Base-by-base conservation (phyloP, 2,888 invertebrate species). In the Scaptomyza reducta region DNA sequence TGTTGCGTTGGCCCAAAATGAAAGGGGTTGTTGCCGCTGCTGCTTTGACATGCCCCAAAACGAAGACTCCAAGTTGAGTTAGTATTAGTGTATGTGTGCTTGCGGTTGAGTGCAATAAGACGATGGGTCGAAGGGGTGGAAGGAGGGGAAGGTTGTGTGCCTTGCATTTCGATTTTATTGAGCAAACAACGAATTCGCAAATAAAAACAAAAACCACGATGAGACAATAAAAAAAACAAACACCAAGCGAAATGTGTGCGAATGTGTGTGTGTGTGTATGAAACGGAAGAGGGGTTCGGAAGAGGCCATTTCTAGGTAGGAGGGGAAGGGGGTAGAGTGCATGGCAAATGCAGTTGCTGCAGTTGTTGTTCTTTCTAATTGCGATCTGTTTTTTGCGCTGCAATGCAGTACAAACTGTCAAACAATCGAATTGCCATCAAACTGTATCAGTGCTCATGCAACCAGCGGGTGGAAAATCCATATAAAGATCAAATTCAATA, bases 81-180 rank as follows among this genome's bases (percentile, higher is more conserved):
- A 13, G 10, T 4, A 25, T 7, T n/a, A 2, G 25, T n/a, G 16
- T 42, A 18, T n/a, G 18, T 49, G 33, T 18, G 18, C 49, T 22
- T 49, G 49, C 50, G 50, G 50, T 50, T 50, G 35, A 14, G 35
- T 25, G 25, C 40, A 40, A 25, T 35, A 18, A 3, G 47, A 2
- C 10, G 3, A n/a, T n/a, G n/a, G n/a, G n/a, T n/a, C n/a, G n/a
- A 10, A 11, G 29, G 10, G 31, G 31, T 31, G 1, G 31, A 4
- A 7, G 29, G 7, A 14, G 0, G 9, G 31, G n/a, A 27, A 7
- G 22, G 22, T 27, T 33, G 22, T 53, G 59, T 51, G 29, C 44
- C 60, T 60, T 74, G 87, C 83, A 88, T 89, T 90, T 88, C 89
- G 89, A 90, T 90, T 90, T 90, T 90, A 90, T 90, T 89, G 90